These are phyloP conservation scores for Epinotia nisella DNA, from an alignment of 2,888 invertebrate species.

Conservation along the genomic window DNA sequence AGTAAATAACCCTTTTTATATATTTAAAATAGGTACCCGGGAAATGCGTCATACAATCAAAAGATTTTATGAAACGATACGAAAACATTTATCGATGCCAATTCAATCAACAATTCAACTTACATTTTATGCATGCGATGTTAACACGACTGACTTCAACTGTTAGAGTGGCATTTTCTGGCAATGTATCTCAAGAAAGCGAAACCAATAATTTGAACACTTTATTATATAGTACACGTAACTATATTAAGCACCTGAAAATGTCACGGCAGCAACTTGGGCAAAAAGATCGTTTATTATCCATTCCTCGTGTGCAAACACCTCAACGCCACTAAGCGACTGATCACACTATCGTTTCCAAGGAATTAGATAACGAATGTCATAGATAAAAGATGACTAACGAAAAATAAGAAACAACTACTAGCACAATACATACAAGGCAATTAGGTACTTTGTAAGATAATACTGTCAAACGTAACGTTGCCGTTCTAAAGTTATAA, in stretches of 20 bases:
- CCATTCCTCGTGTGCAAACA: slow-evolving; percentile 34
- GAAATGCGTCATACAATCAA: neutral
- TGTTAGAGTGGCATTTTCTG: neutral
- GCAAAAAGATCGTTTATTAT: slow-evolving; percentile 30
- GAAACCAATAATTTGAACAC: slow-evolving; percentile 7
- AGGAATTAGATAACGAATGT: slow-evolving; percentile 63
- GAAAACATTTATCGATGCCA: neutral
- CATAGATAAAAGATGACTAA: slow-evolving; percentile 74
- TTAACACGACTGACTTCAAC: neutral
- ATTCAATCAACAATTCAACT: neutral
- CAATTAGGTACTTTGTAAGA: slow-evolving; percentile 12
- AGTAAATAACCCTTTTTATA: neutral
- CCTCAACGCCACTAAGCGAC: slow-evolving; percentile 53
- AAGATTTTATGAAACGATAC: neutral
- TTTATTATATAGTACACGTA: neutral
- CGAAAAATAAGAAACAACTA: slow-evolving; percentile 51
- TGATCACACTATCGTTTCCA: slow-evolving; percentile 53
- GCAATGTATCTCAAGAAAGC: neutral
- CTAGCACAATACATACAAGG: slow-evolving; percentile 19
- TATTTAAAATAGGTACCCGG: neutral
- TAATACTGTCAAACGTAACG: neutral
- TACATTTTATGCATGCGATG: neutral
- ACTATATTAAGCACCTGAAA: slow-evolving; percentile 33
- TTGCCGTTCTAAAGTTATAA: neutral
- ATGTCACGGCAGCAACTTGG: slow-evolving; percentile 31